A percentile compares a stretch with the other conserved stretches of the same genome.
Evolutionary conservation across 2,797 vertebrate species (phyloP).

Genomic region (Eulemur rubriventer): DNA sequence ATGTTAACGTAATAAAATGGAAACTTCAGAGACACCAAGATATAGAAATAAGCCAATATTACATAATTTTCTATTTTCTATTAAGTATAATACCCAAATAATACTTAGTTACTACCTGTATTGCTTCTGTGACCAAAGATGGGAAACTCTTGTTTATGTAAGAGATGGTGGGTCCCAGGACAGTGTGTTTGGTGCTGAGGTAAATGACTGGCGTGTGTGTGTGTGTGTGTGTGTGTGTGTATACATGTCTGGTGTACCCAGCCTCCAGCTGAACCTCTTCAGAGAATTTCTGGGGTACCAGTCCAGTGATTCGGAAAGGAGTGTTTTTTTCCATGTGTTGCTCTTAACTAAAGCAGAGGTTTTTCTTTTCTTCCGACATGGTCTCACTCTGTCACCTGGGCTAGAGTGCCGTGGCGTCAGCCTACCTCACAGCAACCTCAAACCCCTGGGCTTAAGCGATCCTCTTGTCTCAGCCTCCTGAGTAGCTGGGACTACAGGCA

Average conservation of each 20-base stretch:
- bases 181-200: neutral
- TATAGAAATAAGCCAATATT: neutral
- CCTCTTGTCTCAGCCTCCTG: too few relatives aligned
- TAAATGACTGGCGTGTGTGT: neutral
- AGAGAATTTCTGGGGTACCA: neutral
- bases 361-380: neutral
- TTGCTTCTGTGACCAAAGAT: neutral
- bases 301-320: neutral
- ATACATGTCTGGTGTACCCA: neutral
- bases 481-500: too few relatives aligned
- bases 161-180: neutral
- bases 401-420: too few relatives aligned
- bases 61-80: neutral
- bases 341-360: neutral
- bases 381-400: too few relatives aligned
- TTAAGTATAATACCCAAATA: neutral
- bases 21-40: neutral
- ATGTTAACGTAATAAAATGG: neutral
- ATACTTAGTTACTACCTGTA: neutral
- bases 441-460: too few relatives aligned
- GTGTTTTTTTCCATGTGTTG: neutral
- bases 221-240: neutral
- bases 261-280: neutral
- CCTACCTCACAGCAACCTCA: too few relatives aligned
- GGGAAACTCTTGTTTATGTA: neutral